Percentiles rank a stretch among this genome's conserved stretches.
phyloP scores from a whole-genome alignment of 2,888 invertebrate genomes.

The Heterodera filipjevi region DNA sequence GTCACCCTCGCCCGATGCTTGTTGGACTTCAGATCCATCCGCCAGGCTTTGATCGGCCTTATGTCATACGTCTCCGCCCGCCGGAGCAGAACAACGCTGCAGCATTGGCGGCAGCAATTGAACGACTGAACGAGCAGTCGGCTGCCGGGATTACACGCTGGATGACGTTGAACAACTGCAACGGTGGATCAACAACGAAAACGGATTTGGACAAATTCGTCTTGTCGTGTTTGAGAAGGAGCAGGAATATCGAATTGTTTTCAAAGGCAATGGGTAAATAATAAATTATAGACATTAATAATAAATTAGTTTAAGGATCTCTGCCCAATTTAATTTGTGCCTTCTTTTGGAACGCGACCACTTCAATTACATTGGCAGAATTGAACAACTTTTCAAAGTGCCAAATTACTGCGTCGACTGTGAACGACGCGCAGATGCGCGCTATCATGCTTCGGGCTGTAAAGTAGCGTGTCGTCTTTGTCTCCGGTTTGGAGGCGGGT shows the following conservation, averaged over 20 bases:
- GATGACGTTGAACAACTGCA: not conserved
- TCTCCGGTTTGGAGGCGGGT: not conserved
- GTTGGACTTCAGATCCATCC: constrained; percentile 11
- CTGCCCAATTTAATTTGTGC: not conserved
- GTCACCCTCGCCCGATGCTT: too few relatives aligned
- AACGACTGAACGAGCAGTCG: too few relatives aligned
- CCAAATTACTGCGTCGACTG: constrained; percentile 8
- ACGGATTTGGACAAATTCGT: not conserved
- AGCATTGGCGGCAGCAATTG: constrained; percentile 16
- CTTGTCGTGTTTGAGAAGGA: too few relatives aligned
- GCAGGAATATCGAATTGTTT: constrained; percentile 9
- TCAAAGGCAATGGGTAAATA: constrained; percentile 2
- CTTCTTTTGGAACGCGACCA: too few relatives aligned
- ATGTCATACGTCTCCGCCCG: not conserved
- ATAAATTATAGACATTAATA: not conserved
- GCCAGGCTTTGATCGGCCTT: not conserved
- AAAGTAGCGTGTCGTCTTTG: constrained; percentile 10
- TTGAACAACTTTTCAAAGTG: constrained; percentile 11
- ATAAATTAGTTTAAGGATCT: not conserved
- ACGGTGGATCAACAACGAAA: not conserved
- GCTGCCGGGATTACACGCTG: too few relatives aligned
- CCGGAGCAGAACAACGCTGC: constrained; percentile 18
- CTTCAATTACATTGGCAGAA: not conserved
- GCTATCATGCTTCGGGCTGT: not conserved
- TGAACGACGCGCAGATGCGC: not conserved